These are phyloP conservation scores for Hartigia nigra DNA, from an alignment of 2,888 invertebrate species.

Conservation along the genomic window DNA sequence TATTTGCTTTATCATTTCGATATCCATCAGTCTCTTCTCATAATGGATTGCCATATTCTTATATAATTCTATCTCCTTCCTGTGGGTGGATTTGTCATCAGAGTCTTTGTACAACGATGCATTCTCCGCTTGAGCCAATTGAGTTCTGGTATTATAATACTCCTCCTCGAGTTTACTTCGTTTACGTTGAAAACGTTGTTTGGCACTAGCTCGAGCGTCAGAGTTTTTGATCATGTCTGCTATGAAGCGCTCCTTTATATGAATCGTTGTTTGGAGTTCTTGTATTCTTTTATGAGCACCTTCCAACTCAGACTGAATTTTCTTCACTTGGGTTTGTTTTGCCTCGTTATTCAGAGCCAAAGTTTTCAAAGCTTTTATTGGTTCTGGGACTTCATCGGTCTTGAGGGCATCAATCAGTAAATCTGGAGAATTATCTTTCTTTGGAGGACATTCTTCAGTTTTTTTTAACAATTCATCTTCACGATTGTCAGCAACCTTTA, in stretches of 20 bases:
- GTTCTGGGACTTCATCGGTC: slow-evolving; percentile 70
- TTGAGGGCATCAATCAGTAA: slow-evolving; percentile 69
- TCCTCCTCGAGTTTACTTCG: slow-evolving; percentile 72
- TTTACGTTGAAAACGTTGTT: slow-evolving; percentile 74
- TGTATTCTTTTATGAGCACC: slow-evolving; percentile 77
- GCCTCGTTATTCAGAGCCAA: slow-evolving; percentile 61
- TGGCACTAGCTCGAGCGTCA: slow-evolving; percentile 70
- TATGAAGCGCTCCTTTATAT: slow-evolving; percentile 80
- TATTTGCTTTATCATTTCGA: slow-evolving; percentile 69
- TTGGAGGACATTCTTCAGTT: slow-evolving; percentile 69
- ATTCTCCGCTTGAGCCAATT: slow-evolving; percentile 69
- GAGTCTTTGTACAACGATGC: slow-evolving; percentile 50
- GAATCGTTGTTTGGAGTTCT: slow-evolving; percentile 76
- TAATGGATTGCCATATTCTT: slow-evolving; percentile 67
- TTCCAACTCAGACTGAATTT: slow-evolving; percentile 71
- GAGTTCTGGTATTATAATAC: slow-evolving; percentile 71
- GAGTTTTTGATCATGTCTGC: slow-evolving; percentile 74
- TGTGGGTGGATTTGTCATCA: slow-evolving; percentile 57
- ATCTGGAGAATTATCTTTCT: slow-evolving; percentile 62
- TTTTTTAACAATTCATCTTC: slow-evolving; percentile 30
- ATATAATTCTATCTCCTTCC: slow-evolving; percentile 63
- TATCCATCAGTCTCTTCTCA: slow-evolving; percentile 68
- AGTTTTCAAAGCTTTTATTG: slow-evolving; percentile 67
- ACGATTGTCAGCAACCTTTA: slow-evolving; percentile 21
- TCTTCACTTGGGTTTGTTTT: slow-evolving; percentile 61